Percentiles rank a stretch among this genome's conserved stretches.
phyloP scores from a whole-genome alignment of 2,888 invertebrate genomes.

The Phaedon cochleariae region DNA sequence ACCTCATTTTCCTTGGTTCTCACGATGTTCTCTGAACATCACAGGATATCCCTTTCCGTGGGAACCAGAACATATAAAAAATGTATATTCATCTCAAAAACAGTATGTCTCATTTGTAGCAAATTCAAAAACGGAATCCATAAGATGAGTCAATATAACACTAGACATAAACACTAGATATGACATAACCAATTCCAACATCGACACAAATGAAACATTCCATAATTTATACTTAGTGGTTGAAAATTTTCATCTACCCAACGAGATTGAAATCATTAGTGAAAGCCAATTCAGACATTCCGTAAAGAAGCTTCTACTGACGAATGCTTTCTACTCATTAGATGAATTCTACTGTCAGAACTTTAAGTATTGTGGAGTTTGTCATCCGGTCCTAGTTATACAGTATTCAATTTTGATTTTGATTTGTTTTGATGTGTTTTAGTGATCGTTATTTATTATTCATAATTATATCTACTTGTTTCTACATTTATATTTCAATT shows the following conservation, averaged over 20 bases:
- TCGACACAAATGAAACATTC: background rate
- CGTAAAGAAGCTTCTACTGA: background rate
- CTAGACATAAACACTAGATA: background rate
- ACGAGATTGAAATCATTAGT: background rate
- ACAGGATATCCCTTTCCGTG: too few species aligned
- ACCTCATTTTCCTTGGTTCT: too few species aligned
- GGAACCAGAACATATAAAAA: too few species aligned
- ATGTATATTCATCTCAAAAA: background rate
- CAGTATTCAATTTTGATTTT: background rate
- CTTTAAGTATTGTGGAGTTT: background rate
- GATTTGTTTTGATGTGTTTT: background rate
- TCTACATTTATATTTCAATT: background rate
- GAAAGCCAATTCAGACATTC: background rate
- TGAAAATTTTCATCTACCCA: background rate
- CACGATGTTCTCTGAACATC: too few species aligned
- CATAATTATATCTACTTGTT: slow-evolving; percentile 11
- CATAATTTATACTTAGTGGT: background rate
- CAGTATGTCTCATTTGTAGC: background rate
- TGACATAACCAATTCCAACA: background rate
- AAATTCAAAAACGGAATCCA: background rate
- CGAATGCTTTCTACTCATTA: background rate
- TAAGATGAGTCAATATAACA: background rate
- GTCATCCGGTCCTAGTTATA: background rate
- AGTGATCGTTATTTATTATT: background rate
- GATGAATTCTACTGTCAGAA: background rate